A percentile compares a stretch with the other conserved stretches of the same genome.
Evolutionary conservation across 2,797 vertebrate species (phyloP).

Genomic region (Botia almorhae): DNA sequence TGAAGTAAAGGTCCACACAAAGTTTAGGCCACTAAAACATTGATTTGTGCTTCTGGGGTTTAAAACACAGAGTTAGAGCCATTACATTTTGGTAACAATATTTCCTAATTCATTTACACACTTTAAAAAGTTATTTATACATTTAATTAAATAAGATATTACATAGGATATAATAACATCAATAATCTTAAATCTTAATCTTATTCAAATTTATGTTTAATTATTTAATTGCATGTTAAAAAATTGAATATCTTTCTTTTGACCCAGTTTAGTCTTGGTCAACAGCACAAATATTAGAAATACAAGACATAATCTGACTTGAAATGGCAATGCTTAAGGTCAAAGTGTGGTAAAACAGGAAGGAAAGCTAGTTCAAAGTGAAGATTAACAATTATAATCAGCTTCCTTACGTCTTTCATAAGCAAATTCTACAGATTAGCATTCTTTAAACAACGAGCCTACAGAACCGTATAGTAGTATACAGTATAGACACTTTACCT

Average conservation of each 20-base stretch:
- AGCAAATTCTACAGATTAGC: conserved; percentile 41
- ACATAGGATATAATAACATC: too few species aligned
- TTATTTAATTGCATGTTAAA: too few species aligned
- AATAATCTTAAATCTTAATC: too few species aligned
- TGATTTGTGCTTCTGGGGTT: not conserved
- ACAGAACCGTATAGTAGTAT: not conserved
- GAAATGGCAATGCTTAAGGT: not conserved
- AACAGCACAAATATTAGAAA: too few species aligned
- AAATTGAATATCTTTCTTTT: too few species aligned
- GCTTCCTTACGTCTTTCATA: conserved; percentile 34
- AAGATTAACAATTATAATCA: conserved; percentile 25
- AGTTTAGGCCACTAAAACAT: not conserved
- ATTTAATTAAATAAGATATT: too few species aligned
- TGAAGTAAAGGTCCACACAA: not conserved
- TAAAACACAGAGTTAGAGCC: not conserved
- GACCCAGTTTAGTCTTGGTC: too few species aligned
- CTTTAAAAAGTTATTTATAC: too few species aligned
- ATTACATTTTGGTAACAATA: too few species aligned
- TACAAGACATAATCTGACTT: not conserved
- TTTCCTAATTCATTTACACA: too few species aligned
- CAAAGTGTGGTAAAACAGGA: conserved; percentile 6
- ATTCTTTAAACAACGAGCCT: conserved; percentile 4
- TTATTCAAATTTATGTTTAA: too few species aligned
- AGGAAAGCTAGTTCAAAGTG: not conserved
- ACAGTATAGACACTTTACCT: not conserved